Conservation (phyloP, 1,140 invertebrate genomes). For the Hyphantria cunea region DNA sequence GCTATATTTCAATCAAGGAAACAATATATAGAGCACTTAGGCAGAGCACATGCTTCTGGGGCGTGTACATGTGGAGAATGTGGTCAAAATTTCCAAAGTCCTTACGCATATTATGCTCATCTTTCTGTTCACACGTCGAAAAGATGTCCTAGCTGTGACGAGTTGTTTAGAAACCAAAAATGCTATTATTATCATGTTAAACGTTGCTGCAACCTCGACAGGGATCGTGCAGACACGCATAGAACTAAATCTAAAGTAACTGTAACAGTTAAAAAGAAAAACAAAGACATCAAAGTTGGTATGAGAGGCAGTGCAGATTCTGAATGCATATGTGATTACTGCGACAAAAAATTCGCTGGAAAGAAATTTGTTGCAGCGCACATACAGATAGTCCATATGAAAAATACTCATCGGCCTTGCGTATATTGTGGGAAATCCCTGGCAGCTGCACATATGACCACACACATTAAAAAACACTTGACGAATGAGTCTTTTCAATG, state of each 20-base stretch:
- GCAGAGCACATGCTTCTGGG: conserved; percentile 44
- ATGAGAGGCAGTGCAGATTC: conserved; percentile 48
- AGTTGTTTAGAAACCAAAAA: conserved; percentile 56
- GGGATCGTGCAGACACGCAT: conserved; percentile 35
- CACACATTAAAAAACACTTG: conserved; percentile 60
- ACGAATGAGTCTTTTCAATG: conserved; percentile 44
- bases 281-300: conserved; percentile 52
- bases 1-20: conserved; percentile 39
- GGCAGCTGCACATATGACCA: conserved; percentile 61
- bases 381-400: conserved; percentile 67
- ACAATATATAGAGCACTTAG: conserved; percentile 43
- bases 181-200: conserved; percentile 62
- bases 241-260: conserved; percentile 45
- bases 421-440: conserved; percentile 60
- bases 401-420: conserved; percentile 63
- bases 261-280: conserved; percentile 43
- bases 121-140: conserved; percentile 49
- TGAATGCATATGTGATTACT: conserved; percentile 65
- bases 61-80: conserved; percentile 56
- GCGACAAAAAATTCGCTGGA: conserved; percentile 56
- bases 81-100: conserved; percentile 50
- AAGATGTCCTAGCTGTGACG: conserved; percentile 59
- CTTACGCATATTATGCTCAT: conserved; percentile 51
- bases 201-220: conserved; percentile 53
- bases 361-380: conserved; percentile 61